Percentiles rank a stretch among this genome's conserved stretches.
Conservation (phyloP, 2,113 vertebrate genomes). For the Carassius gibelio region DNA sequence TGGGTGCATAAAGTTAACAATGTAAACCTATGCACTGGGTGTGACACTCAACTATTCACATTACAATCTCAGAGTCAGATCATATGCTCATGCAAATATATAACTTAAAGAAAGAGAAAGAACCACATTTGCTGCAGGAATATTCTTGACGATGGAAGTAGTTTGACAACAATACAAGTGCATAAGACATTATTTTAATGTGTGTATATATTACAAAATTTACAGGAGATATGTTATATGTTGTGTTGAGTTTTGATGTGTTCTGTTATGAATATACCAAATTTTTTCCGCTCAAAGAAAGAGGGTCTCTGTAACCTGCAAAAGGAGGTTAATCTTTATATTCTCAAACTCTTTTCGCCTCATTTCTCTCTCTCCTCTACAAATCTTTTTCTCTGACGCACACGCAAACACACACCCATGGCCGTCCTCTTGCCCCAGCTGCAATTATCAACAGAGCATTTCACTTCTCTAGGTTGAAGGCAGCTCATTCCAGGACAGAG, state of each 20-base stretch:
- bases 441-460: constrained; percentile 24
- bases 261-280: neutral
- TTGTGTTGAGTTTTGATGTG: neutral
- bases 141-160: too few species aligned
- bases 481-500: neutral
- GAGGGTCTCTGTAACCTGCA: neutral
- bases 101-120: too few species aligned
- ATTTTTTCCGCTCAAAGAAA: neutral
- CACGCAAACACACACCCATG: neutral
- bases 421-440: constrained; percentile 1
- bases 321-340: neutral
- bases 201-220: too few species aligned
- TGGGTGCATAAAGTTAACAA: too few species aligned
- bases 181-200: too few species aligned
- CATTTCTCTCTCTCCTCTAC: neutral
- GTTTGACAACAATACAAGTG: too few species aligned
- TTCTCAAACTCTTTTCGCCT: neutral
- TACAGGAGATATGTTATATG: too few species aligned
- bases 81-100: too few species aligned
- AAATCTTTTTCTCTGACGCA: neutral
- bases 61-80: too few species aligned
- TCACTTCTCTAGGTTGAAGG: constrained; percentile 23
- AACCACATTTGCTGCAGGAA: too few species aligned
- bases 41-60: too few species aligned
- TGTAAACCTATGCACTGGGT: too few species aligned